A percentile compares a stretch with the other conserved stretches of the same genome.
These are phyloP conservation scores for Bathynomus jamesi DNA, from an alignment of 1,140 invertebrate species.

Conservation along the genomic window DNA sequence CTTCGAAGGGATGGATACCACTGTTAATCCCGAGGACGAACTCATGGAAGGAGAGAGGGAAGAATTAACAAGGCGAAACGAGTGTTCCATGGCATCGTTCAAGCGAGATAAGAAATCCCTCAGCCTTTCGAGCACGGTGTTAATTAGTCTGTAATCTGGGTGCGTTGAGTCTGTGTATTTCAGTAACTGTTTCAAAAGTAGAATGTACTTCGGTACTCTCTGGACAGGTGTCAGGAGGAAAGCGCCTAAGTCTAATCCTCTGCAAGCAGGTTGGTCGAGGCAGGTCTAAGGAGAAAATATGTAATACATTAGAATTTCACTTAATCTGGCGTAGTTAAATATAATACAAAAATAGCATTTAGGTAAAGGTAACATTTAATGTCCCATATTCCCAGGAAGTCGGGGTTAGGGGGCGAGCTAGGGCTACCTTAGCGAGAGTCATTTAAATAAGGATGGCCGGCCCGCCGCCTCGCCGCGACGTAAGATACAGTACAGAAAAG, in stretches of 20 bases:
- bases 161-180: slow-evolving; percentile 42
- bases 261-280: slow-evolving; percentile 41
- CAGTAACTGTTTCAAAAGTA: slow-evolving; percentile 44
- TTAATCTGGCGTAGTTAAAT: no score
- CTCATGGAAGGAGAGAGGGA: slow-evolving; percentile 8
- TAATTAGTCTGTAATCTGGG: slow-evolving; percentile 41
- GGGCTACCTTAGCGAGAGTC: no score
- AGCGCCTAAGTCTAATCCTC: slow-evolving; percentile 41
- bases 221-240: slow-evolving; percentile 45
- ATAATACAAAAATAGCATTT: no score
- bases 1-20: background rate
- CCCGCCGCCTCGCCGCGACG: no score
- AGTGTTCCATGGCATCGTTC: slow-evolving; percentile 45
- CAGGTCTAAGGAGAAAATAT: no score
- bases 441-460: no score
- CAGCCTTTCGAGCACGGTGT: slow-evolving; percentile 40
- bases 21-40: background rate
- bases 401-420: no score
- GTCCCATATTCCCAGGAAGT: no score
- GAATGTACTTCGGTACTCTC: slow-evolving; percentile 44
- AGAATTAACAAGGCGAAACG: slow-evolving; percentile 42
- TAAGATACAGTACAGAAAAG: no score
- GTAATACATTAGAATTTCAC: no score
- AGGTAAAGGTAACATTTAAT: no score
- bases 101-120: slow-evolving; percentile 42